Base-by-base conservation (phyloP, 64 coral and sea anemone genomes). In the Anthopleura sola region DNA sequence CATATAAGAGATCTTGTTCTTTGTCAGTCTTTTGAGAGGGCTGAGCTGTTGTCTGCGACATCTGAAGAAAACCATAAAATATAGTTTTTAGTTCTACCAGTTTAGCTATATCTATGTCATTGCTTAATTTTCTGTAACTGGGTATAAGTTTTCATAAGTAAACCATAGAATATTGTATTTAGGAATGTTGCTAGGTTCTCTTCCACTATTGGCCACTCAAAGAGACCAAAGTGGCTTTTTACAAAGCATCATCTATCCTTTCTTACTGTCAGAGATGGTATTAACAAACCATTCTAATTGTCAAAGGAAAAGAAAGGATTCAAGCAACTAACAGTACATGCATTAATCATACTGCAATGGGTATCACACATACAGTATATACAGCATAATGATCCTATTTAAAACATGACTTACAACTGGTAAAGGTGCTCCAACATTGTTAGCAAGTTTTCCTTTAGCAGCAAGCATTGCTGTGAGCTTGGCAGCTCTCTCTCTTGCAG, bases 381-480 rank as follows among this genome's bases (percentile, higher is more conserved):
- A n/a, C n/a, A 44, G 40, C 9, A 44, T 44, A 44, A 44, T 8
- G 9, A 44, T 18, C 0, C 55, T 56, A 20, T 56, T 56, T 20
- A 21, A 56, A 56, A 56, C 17, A 21, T 21, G 18, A 36, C 50
- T 86, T 75, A 77, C 85, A n/a, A 77, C 10, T 37, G 82, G 82
- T 36, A 75, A 56, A 46, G 69, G 23, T 87, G 47, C 38, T 24
- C 82, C 82, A 83, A 29, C 47, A 36, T 91, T 84, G 17, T 85
- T 98, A 2, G 92, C 90, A 75, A 98, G 90, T 74, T 98, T 98
- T 77, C 96, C 96, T 88, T 92, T 94, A 3, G 96, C 96, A 76
- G 96, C 96, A 57, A 98, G 66, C 96, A 98, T 98, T 20, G 96
- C 96, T 82, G 94, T 98, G 32, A 98, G 85, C 83, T 92, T 98